phyloP scores from a whole-genome alignment of 2,888 invertebrate genomes.

The Tetramorium bicarinatum region DNA sequence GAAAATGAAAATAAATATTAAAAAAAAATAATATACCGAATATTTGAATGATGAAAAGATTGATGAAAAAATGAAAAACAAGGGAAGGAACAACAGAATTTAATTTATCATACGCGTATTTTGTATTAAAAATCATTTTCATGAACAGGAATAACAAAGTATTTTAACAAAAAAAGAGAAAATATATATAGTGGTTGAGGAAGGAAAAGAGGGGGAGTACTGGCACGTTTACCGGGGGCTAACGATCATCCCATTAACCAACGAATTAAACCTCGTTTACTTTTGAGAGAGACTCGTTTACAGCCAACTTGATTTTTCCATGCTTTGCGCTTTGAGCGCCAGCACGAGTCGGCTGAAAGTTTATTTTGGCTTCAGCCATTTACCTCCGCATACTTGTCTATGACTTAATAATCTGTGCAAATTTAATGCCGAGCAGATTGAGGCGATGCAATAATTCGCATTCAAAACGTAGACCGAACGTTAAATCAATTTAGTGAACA shows the following conservation, averaged over 20 bases:
- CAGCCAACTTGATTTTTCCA: slow-evolving; percentile 37
- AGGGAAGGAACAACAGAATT: neutral
- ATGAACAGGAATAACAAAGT: neutral
- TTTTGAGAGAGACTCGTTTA: slow-evolving; percentile 47
- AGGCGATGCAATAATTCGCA: neutral
- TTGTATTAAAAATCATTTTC: slow-evolving; percentile 22
- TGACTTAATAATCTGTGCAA: slow-evolving; percentile 40
- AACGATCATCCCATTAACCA: slow-evolving; percentile 59
- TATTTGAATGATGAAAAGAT: no score
- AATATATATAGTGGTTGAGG: neutral
- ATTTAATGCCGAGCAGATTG: slow-evolving; percentile 15
- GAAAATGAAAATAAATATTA: slow-evolving; percentile 74
- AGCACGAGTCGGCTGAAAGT: slow-evolving; percentile 18
- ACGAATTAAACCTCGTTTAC: slow-evolving; percentile 51
- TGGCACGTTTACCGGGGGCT: neutral
- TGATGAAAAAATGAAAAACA: slow-evolving; percentile 2
- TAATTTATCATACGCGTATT: slow-evolving; percentile 17
- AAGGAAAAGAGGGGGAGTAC: neutral
- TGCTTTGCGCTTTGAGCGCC: slow-evolving; percentile 25
- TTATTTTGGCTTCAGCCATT: slow-evolving; percentile 34
- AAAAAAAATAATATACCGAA: slow-evolving; percentile 61
- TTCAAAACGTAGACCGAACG: neutral
- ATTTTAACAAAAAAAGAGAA: neutral
- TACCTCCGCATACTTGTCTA: neutral
- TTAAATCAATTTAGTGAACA: slow-evolving; percentile 1